Percentiles rank a stretch among this genome's conserved stretches.
Evolutionary conservation across 2,888 invertebrate genomes (phyloP).

Genomic region (Aethes cnicana): DNA sequence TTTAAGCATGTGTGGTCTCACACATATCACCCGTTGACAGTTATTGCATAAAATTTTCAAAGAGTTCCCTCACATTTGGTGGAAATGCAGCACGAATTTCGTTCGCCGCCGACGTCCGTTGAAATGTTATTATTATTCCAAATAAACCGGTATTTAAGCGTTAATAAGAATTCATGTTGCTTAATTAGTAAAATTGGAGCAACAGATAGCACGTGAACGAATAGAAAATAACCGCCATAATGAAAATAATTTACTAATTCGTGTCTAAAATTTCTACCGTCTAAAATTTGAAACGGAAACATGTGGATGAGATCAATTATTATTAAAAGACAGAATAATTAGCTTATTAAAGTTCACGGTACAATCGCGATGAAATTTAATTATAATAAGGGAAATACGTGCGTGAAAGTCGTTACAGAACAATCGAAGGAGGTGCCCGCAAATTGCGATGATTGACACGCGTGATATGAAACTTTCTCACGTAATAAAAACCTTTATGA

Average conservation of each 20-base stretch:
- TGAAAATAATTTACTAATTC: conserved; percentile 31
- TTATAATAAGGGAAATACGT: not conserved
- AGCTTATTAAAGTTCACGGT: conserved; percentile 59
- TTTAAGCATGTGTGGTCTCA: conserved; percentile 33
- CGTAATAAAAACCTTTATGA: conserved; percentile 18
- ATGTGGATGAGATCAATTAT: conserved; percentile 59
- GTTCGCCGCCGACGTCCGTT: conserved; percentile 1
- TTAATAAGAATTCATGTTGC: conserved; percentile 34
- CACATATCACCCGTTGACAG: conserved; percentile 38
- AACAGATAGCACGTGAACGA: conserved; percentile 33
- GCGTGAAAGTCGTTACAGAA: conserved; percentile 13
- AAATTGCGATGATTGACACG: conserved; percentile 14
- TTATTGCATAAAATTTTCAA: conserved; percentile 39
- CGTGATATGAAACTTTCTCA: conserved; percentile 18
- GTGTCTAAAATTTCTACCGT: conserved; percentile 39
- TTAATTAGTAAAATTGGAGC: conserved; percentile 40
- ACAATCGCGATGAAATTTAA: conserved; percentile 40
- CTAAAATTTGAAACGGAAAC: conserved; percentile 60
- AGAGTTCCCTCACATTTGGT: conserved; percentile 35
- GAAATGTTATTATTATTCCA: conserved; percentile 3
- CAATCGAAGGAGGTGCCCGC: conserved; percentile 29
- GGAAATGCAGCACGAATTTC: conserved; percentile 27
- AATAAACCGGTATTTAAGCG: conserved; percentile 23
- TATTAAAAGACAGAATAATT: conserved; percentile 59
- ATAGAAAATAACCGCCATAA: conserved; percentile 37